A percentile compares a stretch with the other conserved stretches of the same genome.
phyloP scores from a whole-genome alignment of 2,888 invertebrate species.

The Drosophila mettleri region DNA sequence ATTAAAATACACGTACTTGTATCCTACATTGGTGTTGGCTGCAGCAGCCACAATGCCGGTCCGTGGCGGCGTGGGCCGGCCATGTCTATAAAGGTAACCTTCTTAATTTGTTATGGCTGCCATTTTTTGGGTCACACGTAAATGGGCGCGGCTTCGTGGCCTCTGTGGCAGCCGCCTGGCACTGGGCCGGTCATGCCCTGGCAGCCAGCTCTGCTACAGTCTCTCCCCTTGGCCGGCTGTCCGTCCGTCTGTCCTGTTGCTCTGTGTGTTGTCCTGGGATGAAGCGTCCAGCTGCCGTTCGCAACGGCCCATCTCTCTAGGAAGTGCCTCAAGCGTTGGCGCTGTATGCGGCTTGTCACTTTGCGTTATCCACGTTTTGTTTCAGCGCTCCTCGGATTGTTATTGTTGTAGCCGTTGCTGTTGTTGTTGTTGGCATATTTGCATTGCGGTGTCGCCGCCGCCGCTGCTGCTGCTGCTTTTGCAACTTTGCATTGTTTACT shows the following conservation, averaged over 20 bases:
- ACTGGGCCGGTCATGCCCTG: conserved; percentile 22
- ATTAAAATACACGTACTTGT: conserved; percentile 37
- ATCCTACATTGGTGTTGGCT: conserved; percentile 6
- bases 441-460: conserved; percentile 72
- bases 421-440: conserved; percentile 67
- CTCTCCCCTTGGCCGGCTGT: conserved; percentile 2
- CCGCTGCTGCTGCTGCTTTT: conserved; percentile 34
- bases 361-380: conserved; percentile 67
- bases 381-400: conserved; percentile 36
- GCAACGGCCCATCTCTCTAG: conserved; percentile 42
- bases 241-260: conserved; percentile 8
- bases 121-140: conserved; percentile 67
- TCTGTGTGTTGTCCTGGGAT: conserved; percentile 47
- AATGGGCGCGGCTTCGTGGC: conserved; percentile 55
- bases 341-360: conserved; percentile 69
- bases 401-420: conserved; percentile 17
- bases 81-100: conserved; percentile 68
- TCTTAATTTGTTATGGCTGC: conserved; percentile 79
- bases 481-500: conserved; percentile 72
- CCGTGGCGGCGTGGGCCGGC: not conserved
- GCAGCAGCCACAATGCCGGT: conserved; percentile 13
- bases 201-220: conserved; percentile 9
- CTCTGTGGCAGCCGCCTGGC: conserved; percentile 16
- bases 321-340: conserved; percentile 65
- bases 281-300: conserved; percentile 51